phyloP scores from a whole-genome alignment of 2,797 vertebrate species.

The Tenualosa ilisha region DNA sequence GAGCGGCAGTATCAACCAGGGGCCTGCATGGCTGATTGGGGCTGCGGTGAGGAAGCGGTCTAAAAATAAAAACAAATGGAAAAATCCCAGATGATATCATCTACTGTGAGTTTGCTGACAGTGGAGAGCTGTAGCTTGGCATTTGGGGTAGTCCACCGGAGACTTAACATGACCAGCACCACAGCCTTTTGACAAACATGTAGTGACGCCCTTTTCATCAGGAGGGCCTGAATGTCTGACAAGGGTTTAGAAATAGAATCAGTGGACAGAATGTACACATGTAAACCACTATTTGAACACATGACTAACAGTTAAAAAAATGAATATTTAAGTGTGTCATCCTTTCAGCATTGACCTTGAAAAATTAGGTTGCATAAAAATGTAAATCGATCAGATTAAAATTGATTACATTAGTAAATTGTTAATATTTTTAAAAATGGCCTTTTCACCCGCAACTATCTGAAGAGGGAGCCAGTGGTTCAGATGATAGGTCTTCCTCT shows the following conservation, averaged over 20 bases:
- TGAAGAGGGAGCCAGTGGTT: constrained; percentile 44
- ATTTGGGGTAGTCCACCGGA: background rate
- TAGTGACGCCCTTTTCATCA: background rate
- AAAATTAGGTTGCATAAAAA: background rate
- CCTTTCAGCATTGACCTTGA: background rate
- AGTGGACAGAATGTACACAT: background rate
- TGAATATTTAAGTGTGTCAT: background rate
- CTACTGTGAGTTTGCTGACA: background rate
- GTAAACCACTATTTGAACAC: background rate
- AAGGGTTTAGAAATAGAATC: background rate
- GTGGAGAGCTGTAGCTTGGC: constrained; percentile 7
- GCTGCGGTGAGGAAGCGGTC: constrained; percentile 70
- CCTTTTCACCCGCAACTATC: background rate
- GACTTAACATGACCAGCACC: background rate
- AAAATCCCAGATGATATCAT: constrained; percentile 67
- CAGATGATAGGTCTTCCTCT: constrained; percentile 29
- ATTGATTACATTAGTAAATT: background rate
- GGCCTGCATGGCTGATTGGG: constrained; percentile 68
- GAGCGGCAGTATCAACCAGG: constrained; percentile 30
- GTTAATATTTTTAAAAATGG: background rate
- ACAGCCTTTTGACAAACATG: background rate
- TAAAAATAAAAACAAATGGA: constrained; percentile 68
- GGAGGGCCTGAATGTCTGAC: background rate
- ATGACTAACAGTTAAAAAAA: background rate
- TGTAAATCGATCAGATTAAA: background rate